A percentile compares a stretch with the other conserved stretches of the same genome.
Evolutionary conservation across 2,113 vertebrate genomes (phyloP).

Genomic region (Tychaedon coryphoeus): DNA sequence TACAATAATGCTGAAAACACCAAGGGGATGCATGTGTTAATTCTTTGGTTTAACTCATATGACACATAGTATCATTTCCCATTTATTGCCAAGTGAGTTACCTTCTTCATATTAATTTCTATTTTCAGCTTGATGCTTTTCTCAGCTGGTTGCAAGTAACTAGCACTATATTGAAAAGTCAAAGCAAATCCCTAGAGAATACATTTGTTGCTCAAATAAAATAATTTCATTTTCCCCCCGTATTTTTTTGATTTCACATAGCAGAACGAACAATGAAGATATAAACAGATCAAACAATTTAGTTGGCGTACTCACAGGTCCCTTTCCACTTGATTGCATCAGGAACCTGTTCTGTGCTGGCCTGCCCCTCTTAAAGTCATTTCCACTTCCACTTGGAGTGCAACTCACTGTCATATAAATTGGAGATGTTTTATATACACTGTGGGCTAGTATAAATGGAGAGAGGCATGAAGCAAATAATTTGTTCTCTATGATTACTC

Average conservation of each 20-base stretch:
- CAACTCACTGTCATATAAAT: background rate
- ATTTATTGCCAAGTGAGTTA: background rate
- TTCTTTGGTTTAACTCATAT: background rate
- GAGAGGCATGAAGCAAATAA: background rate
- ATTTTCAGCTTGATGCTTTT: background rate
- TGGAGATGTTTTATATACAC: background rate
- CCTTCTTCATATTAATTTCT: background rate
- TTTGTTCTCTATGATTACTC: background rate
- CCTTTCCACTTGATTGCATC: background rate
- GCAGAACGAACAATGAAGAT: background rate
- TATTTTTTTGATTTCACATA: background rate
- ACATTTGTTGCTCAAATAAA: background rate
- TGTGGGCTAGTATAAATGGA: background rate
- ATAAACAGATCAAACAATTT: background rate
- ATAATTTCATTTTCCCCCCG: background rate
- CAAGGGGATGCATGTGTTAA: background rate
- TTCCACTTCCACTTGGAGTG: background rate
- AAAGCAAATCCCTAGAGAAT: background rate
- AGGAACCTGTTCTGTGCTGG: background rate
- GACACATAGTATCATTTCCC: background rate
- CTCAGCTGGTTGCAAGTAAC: background rate
- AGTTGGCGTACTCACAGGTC: background rate
- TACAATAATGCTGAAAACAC: background rate
- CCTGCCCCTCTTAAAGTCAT: background rate
- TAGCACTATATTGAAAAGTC: background rate